Percentiles rank a stretch among this genome's conserved stretches.
Conservation (phyloP, 2,113 vertebrate species). For the Leiothrix lutea region DNA sequence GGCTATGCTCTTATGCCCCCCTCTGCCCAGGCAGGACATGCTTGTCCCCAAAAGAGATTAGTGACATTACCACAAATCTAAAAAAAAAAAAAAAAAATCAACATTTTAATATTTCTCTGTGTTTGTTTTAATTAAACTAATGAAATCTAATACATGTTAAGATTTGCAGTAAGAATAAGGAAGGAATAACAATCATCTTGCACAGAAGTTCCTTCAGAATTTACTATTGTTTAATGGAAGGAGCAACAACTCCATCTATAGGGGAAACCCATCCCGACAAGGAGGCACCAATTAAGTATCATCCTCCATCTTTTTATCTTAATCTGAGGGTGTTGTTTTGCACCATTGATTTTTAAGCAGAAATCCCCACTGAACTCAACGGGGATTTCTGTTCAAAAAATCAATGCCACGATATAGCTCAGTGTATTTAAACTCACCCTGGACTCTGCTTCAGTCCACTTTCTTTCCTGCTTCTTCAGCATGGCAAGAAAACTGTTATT, state of each 20-base stretch:
- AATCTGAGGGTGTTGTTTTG: conserved; percentile 7
- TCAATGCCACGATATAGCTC: conserved; percentile 1
- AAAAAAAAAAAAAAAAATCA: not conserved
- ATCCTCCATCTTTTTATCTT: conserved; percentile 23
- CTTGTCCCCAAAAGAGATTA: not conserved
- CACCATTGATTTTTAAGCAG: conserved; percentile 38
- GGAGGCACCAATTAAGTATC: not conserved
- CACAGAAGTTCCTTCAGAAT: not conserved
- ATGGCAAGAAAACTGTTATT: not conserved
- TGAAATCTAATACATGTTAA: not conserved
- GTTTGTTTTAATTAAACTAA: not conserved
- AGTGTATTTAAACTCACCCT: not conserved
- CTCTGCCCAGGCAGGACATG: not conserved
- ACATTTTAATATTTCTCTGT: not conserved
- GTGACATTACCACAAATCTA: not conserved
- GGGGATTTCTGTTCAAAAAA: conserved; percentile 24
- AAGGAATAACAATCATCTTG: not conserved
- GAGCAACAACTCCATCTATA: conserved; percentile 38
- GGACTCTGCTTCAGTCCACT: not conserved
- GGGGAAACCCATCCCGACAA: not conserved
- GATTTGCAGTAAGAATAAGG: not conserved
- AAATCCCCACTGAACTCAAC: not conserved
- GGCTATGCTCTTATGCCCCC: not conserved
- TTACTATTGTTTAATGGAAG: not conserved
- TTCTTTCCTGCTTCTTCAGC: not conserved